Conservation (phyloP, 2,113 vertebrate species). For the Ondatra zibethicus region DNA sequence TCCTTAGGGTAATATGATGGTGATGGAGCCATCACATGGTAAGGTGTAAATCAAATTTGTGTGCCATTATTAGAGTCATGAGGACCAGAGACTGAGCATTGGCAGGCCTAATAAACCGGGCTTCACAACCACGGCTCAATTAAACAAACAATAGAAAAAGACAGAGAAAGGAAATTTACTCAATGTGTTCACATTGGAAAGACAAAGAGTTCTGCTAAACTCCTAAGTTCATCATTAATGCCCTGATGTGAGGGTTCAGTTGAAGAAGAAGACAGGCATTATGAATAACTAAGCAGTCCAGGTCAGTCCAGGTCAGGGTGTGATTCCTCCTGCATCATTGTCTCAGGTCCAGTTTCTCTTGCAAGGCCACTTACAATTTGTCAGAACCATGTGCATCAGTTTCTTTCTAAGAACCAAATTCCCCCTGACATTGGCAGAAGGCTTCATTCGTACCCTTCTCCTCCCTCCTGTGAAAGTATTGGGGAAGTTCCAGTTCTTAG, state of each 20-base stretch:
- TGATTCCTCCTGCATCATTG: not conserved
- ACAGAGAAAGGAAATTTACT: not conserved
- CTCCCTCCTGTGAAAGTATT: not conserved
- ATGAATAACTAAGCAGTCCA: not conserved
- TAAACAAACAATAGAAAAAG: not conserved
- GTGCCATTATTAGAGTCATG: not conserved
- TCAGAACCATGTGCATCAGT: not conserved
- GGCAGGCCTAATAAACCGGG: not conserved
- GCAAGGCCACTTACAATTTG: not conserved
- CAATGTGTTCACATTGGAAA: not conserved
- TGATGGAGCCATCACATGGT: fast-evolving
- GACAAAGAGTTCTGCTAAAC: not conserved
- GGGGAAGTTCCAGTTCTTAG: not conserved
- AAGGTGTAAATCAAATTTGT: not conserved
- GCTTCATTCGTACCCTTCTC: not conserved
- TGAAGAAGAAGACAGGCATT: not conserved
- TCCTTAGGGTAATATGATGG: not conserved
- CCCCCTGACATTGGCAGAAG: not conserved
- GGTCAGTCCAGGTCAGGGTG: not conserved
- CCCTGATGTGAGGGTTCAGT: not conserved
- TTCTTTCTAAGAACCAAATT: not conserved
- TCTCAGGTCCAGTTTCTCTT: no score
- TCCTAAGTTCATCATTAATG: not conserved
- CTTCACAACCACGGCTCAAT: no score
- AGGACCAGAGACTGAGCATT: not conserved